Evolutionary conservation across 2,113 vertebrate species (phyloP).

Genomic region (Clarias macrocephalus): DNA sequence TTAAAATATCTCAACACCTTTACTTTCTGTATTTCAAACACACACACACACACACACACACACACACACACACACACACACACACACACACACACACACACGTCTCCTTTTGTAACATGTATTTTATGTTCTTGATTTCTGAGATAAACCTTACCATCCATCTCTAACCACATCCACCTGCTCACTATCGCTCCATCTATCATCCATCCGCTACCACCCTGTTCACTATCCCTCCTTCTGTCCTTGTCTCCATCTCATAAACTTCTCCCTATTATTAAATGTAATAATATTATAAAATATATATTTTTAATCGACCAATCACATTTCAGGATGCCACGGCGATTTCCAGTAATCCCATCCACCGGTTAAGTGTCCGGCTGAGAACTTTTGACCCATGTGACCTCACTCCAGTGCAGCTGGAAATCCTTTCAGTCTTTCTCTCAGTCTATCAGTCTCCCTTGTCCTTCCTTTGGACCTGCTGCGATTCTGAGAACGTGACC

Average conservation of each 20-base stretch:
- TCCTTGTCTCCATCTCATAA: neutral
- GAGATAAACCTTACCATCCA: neutral
- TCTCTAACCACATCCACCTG: neutral
- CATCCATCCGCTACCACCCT: neutral
- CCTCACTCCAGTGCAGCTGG: neutral
- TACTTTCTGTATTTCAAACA: neutral
- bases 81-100: neutral
- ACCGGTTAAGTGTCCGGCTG: neutral
- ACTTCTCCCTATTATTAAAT: neutral
- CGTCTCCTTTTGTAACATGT: neutral
- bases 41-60: constrained; percentile 22
- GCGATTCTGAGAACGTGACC: neutral
- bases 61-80: constrained; percentile 20
- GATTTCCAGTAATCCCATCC: neutral
- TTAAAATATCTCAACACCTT: constrained; percentile 27
- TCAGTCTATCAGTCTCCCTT: neutral
- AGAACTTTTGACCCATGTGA: neutral
- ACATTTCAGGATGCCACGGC: neutral
- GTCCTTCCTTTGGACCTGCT: constrained; percentile 14
- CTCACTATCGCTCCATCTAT: neutral
- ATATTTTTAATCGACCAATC: neutral
- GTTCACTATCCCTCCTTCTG: neutral
- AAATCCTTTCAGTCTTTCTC: constrained; percentile 21
- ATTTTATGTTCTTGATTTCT: neutral
- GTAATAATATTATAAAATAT: too few species aligned